phyloP scores from a whole-genome alignment of 2,797 vertebrate genomes.

The Danio kyathit region DNA sequence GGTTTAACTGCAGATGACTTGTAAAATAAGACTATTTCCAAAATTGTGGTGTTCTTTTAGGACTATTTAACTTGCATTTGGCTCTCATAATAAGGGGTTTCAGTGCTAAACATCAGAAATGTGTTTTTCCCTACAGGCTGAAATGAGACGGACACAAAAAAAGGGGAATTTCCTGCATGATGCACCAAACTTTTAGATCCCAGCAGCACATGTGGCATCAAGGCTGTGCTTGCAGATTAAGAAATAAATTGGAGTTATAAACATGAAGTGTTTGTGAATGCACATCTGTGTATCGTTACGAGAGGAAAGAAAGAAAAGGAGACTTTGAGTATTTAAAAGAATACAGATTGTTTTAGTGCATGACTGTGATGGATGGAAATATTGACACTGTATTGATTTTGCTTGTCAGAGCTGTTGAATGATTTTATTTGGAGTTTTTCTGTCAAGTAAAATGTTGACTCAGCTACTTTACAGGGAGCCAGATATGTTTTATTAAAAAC shows the following conservation, averaged over 20 bases:
- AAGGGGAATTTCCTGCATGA: conserved; percentile 25
- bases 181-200: conserved; percentile 48
- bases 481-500: conserved; percentile 47
- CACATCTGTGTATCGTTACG: conserved; percentile 51
- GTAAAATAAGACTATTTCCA: no score
- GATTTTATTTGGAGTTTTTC: conserved; percentile 11
- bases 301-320: conserved; percentile 17
- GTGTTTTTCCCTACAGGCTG: conserved; percentile 1
- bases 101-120: conserved; percentile 23
- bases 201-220: conserved; percentile 60
- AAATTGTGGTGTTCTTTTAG: no score
- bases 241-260: conserved; percentile 34
- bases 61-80: conserved; percentile 5
- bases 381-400: not conserved
- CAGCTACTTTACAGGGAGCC: conserved; percentile 1
- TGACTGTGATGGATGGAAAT: not conserved
- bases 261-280: conserved; percentile 38
- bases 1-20: conserved; percentile 41
- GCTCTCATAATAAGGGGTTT: conserved; percentile 30
- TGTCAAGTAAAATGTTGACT: conserved; percentile 17
- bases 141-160: conserved; percentile 2
- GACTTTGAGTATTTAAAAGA: conserved; percentile 25
- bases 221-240: conserved; percentile 21
- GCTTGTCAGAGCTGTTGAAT: not conserved
- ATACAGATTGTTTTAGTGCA: conserved; percentile 5